Conservation (phyloP, 2,888 invertebrate species). For the Lepetodrilus schrolli region DNA sequence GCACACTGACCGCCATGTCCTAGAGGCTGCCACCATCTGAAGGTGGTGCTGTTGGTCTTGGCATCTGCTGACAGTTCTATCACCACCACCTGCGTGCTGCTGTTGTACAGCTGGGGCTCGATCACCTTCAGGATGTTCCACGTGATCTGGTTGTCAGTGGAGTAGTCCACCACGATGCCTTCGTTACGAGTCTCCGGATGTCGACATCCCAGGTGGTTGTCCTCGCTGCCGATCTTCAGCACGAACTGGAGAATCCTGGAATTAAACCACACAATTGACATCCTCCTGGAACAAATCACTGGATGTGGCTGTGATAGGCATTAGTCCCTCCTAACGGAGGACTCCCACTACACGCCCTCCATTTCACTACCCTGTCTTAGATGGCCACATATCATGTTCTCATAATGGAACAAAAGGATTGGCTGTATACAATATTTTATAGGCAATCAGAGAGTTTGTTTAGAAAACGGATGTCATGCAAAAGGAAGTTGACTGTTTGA, state of each 20-base stretch:
- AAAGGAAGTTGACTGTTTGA: no score
- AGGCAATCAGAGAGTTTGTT: no score
- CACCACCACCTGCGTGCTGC: slow-evolving; percentile 62
- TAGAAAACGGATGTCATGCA: no score
- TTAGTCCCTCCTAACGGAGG: no score
- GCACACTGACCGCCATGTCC: slow-evolving; percentile 69
- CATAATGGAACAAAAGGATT: no score
- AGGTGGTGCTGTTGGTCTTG: slow-evolving; percentile 70
- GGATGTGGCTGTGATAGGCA: no score
- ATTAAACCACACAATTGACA: neutral
- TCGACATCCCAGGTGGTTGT: slow-evolving; percentile 57
- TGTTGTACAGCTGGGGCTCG: slow-evolving; percentile 64
- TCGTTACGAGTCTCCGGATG: slow-evolving; percentile 66
- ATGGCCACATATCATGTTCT: no score
- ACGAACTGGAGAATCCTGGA: slow-evolving; percentile 73
- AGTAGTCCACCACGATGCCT: slow-evolving; percentile 73
- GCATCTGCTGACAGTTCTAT: slow-evolving; percentile 71
- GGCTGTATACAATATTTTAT: no score
- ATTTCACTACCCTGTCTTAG: no score
- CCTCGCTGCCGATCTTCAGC: slow-evolving; percentile 69
- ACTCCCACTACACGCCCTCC: no score
- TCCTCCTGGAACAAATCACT: no score
- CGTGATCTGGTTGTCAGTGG: slow-evolving; percentile 71
- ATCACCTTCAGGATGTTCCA: slow-evolving; percentile 70
- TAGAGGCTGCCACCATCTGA: slow-evolving; percentile 76